phyloP scores from a whole-genome alignment of 1,140 invertebrate genomes.

The Megalopta genalis region DNA sequence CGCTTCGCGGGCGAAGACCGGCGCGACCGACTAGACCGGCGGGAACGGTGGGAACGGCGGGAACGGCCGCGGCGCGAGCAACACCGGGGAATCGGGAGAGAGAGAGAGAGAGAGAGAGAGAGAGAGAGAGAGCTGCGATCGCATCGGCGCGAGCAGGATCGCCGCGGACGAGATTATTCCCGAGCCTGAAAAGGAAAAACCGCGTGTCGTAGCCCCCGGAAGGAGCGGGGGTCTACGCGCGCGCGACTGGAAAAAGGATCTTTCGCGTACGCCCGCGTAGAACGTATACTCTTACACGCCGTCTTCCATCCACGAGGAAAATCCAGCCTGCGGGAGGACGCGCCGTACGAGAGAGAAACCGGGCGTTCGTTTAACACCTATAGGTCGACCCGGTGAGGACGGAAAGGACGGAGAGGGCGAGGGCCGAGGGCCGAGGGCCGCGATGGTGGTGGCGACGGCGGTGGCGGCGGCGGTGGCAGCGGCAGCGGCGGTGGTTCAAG shows the following conservation, averaged over 20 bases:
- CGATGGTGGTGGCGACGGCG: neutral
- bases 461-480: neutral
- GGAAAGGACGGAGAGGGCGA: conserved; percentile 12
- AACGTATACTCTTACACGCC: neutral
- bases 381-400: conserved; percentile 50
- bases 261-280: conserved; percentile 28
- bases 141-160: too few species aligned
- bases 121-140: too few species aligned
- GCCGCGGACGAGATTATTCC: too few species aligned
- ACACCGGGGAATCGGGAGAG: too few species aligned
- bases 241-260: conserved; percentile 43
- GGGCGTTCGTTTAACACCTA: conserved; percentile 56
- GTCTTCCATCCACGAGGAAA: neutral
- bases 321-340: neutral
- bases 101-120: too few species aligned
- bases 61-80: too few species aligned
- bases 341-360: conserved; percentile 8
- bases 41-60: too few species aligned
- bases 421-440: neutral
- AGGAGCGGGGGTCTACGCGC: conserved; percentile 40
- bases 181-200: conserved; percentile 29
- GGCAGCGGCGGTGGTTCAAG: neutral
- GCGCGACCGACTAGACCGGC: too few species aligned
- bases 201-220: conserved; percentile 42
- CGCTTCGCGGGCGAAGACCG: too few species aligned